These are phyloP conservation scores for Dasysyrphus tricinctus DNA, from an alignment of 2,888 invertebrate species.

Conservation along the genomic window DNA sequence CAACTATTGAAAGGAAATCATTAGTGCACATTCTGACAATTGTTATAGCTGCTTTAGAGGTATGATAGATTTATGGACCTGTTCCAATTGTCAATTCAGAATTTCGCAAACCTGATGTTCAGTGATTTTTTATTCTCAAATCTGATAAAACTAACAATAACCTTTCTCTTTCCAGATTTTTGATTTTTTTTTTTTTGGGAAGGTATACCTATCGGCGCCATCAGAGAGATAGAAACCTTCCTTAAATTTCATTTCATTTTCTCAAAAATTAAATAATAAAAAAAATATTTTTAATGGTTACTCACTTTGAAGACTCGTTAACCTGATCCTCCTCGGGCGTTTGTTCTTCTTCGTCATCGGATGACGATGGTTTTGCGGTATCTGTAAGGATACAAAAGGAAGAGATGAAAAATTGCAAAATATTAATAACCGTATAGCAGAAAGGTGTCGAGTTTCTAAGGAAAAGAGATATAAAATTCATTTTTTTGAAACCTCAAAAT, in stretches of 20 bases:
- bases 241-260: conserved; percentile 28
- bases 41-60: background rate
- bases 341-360: conserved; percentile 43
- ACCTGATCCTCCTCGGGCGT: conserved; percentile 71
- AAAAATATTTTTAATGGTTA: conserved; percentile 43
- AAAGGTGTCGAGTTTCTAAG: conserved; percentile 70
- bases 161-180: conserved; percentile 29
- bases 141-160: conserved; percentile 48
- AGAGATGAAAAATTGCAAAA: conserved; percentile 70
- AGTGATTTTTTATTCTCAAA: conserved; percentile 54
- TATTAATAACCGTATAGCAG: conserved; percentile 65
- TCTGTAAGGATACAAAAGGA: conserved; percentile 69
- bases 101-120: conserved; percentile 57
- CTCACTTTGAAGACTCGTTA: conserved; percentile 65
- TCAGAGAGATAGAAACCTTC: conserved; percentile 27
- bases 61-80: conserved; percentile 46
- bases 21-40: conserved; percentile 55
- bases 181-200: background rate
- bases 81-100: conserved; percentile 57
- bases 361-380: conserved; percentile 66
- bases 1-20: conserved; percentile 19
- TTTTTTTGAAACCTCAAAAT: conserved; percentile 36
- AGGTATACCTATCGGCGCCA: conserved; percentile 50
- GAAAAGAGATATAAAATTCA: conserved; percentile 5
- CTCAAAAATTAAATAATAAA: conserved; percentile 14